These are phyloP conservation scores for Bungarus multicinctus DNA, from an alignment of 2,113 vertebrate species.

Conservation along the genomic window DNA sequence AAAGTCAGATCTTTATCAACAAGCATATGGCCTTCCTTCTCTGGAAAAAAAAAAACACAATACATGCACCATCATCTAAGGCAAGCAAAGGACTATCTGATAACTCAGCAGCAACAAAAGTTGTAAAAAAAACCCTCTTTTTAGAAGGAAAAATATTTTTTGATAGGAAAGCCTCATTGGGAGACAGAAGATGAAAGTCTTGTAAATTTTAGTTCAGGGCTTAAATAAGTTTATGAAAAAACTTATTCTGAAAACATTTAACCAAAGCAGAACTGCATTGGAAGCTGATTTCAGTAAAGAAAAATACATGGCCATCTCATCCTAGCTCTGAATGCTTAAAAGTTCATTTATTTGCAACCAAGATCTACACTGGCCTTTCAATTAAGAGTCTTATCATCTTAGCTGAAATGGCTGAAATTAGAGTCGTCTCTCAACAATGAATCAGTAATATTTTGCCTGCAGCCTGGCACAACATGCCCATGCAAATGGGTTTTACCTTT, in stretches of 20 bases:
- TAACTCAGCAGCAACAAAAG: slow-evolving; percentile 38
- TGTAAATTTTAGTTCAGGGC: neutral
- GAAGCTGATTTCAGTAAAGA: neutral
- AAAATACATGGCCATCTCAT: neutral
- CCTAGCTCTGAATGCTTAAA: neutral
- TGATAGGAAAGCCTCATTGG: fast-evolving
- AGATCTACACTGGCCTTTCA: neutral
- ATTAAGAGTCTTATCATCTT: neutral
- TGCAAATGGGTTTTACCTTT: neutral
- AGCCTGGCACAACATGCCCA: neutral
- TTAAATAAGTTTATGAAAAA: neutral
- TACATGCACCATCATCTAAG: neutral
- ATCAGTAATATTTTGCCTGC: neutral
- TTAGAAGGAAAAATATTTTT: slow-evolving; percentile 8
- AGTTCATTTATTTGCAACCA: neutral
- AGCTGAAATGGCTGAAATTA: neutral
- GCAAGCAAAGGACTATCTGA: slow-evolving; percentile 38
- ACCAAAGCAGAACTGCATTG: neutral
- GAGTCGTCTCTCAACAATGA: neutral
- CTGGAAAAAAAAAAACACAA: slow-evolving; percentile 8
- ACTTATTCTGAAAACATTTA: too few species aligned
- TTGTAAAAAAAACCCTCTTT: neutral
- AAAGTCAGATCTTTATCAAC: slow-evolving; percentile 36
- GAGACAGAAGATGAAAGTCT: neutral
- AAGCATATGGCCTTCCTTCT: slow-evolving; percentile 17